Base-by-base conservation (phyloP, 2,797 vertebrate species). In the Sebastiscus tertius region DNA sequence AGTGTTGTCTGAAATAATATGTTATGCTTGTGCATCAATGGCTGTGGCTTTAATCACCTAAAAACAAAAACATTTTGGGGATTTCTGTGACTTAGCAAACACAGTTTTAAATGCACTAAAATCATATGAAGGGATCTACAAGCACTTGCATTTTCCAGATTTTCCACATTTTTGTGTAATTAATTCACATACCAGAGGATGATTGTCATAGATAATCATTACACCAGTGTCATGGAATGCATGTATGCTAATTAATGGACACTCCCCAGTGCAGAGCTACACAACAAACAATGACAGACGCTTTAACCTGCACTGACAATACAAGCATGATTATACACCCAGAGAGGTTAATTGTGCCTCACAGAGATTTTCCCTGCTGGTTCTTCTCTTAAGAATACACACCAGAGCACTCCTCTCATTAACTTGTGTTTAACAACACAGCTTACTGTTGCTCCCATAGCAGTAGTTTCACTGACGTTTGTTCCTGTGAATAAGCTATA, bases 341-440 rank as follows among this genome's bases (percentile, higher is more conserved):
- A 2, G 49, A 56, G 54, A 31, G 77, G 77, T 72, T 78, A 66
- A 72, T 69, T 80, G 58, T 56, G 59, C 34, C 69, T 55, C 18
- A 31, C 14, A 2, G 29, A 27, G 14, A 31, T 31, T 20, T 6
- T 36, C 77, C 10, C 33, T 27, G 34, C 63, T 76, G 46, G 20
- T 34, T 66, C 18, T 20, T 49, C 58, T 65, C 26, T 56, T 24
- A 66, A 39, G 14, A 52, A 46, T 6, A 33, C 54, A 27, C 55
- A 63, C 20, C 55, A 46, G 49, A 52, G 14, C 61, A 22, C 55
- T 60, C 20, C 10, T 59, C 39, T 82, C 54, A 65, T 82, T 69
- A 34, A 34, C 33, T 18, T 16, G 5, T 26, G 29, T 52, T 61
- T 42, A 73, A 70, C 55, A 42, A 75, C 65, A 42, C 49, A 13